Evolutionary conservation across 1,140 invertebrate species (phyloP).

Genomic region (Wasmannia auropunctata): DNA sequence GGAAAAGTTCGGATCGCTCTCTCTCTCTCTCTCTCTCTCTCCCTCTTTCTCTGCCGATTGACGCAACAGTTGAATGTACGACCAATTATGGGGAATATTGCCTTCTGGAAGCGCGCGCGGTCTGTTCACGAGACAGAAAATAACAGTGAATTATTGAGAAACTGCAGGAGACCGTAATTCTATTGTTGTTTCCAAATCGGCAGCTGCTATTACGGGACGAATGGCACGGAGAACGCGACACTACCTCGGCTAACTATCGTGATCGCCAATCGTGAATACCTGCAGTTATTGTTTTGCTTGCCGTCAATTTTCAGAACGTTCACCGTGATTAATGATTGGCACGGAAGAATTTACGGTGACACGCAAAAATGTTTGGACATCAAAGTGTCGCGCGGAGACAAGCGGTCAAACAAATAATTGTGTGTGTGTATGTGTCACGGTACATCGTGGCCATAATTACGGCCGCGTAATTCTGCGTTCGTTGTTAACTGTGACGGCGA

Average conservation of each 20-base stretch:
- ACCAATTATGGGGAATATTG: conserved; percentile 49
- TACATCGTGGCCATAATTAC: conserved; percentile 25
- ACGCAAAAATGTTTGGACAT: background rate
- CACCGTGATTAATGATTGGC: background rate
- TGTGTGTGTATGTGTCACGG: background rate
- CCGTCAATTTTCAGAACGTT: background rate
- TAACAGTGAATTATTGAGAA: conserved; percentile 47
- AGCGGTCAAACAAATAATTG: conserved; percentile 36
- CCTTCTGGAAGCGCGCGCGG: conserved; percentile 30
- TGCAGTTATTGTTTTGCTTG: background rate
- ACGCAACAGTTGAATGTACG: conserved; percentile 56
- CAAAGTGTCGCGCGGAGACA: background rate
- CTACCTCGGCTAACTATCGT: background rate
- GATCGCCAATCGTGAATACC: background rate
- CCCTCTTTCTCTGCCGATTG: conserved; percentile 39
- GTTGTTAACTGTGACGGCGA: background rate
- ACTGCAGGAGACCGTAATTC: conserved; percentile 13
- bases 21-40: conserved; percentile 15
- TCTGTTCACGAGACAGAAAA: conserved; percentile 23
- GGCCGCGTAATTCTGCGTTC: background rate
- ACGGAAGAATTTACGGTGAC: background rate
- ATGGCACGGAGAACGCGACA: background rate
- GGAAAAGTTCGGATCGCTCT: conserved; percentile 43
- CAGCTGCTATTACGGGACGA: background rate
- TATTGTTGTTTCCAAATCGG: conserved; percentile 26